phyloP scores from a whole-genome alignment of 2,888 invertebrate genomes.

The Ophonus ardosiacus region DNA sequence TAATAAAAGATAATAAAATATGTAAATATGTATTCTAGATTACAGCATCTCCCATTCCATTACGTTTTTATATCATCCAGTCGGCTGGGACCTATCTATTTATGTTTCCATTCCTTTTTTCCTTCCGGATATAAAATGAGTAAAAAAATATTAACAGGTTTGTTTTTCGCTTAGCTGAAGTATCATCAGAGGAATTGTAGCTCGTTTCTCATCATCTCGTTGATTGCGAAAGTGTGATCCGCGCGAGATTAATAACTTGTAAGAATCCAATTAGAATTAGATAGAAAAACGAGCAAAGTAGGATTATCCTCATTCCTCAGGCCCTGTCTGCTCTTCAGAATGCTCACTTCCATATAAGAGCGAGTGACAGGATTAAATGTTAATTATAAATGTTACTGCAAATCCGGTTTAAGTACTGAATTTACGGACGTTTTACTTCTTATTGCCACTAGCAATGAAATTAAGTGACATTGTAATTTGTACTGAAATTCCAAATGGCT shows the following conservation, averaged over 20 bases:
- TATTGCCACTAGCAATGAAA: background rate
- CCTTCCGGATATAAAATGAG: background rate
- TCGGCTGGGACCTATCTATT: background rate
- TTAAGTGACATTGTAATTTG: background rate
- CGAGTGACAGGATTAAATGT: background rate
- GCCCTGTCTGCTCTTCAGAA: background rate
- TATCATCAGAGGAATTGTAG: background rate
- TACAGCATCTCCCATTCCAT: too few species aligned
- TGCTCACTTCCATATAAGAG: background rate
- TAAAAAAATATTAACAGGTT: background rate
- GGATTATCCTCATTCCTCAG: conserved; percentile 19
- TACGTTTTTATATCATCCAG: too few species aligned
- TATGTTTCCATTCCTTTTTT: background rate
- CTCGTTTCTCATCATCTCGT: conserved; percentile 25
- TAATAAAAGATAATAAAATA: too few species aligned
- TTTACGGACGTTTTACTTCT: background rate
- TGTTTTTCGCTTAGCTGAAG: background rate
- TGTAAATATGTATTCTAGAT: too few species aligned
- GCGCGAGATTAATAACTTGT: conserved; percentile 33
- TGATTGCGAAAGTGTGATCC: conserved; percentile 22
- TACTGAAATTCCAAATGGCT: background rate
- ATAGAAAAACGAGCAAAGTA: conserved; percentile 21
- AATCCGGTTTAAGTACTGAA: background rate
- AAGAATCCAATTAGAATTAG: conserved; percentile 42
- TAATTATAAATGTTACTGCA: background rate